Base-by-base conservation (phyloP, 2,797 vertebrate genomes). In the Delichon dasypus region DNA sequence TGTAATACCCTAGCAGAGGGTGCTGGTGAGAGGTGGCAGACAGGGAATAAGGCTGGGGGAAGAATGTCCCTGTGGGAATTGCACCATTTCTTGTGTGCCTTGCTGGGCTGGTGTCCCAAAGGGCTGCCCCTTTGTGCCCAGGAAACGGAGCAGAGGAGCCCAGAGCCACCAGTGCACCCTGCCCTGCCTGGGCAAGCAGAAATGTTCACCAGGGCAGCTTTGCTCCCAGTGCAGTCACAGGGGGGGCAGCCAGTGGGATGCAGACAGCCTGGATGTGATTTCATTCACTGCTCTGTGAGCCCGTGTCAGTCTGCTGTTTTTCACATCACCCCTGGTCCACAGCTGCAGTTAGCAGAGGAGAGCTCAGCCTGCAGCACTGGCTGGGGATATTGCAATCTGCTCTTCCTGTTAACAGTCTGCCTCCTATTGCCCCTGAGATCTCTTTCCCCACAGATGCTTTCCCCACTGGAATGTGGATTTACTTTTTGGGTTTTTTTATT, bases 321-420 rank as follows among this genome's bases (percentile, higher is more conserved):
- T 81, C 85, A 88, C 83, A 93, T 96, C 88, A 77, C 34, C 38
- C 73, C 76, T 81, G 47, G 27, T 54, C 50, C 78, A 72, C 93
- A 88, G 73, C 91, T 94, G 91, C 8, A 5, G n/a, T 51, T 20
- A 1, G 2, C 57, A 84, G 36, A 82, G 65, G 42, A 90, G 53
- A 86, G 61, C 50, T 84, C 83, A 91, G 88, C 42, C 53, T 30
- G 38, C 45, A 83, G 68, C 29, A 17, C n/a, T 11, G 73, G 54
- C 54, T 5, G 1, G 53, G 48, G 61, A 71, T 60, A 17, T 5
- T 50, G 47, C 1, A 12, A 72, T 92, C 85, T 83, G 85, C 61
- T 76, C 50, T 86, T 92, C 45, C 53, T 70, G 40, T 54, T 66
- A 84, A 47, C 42, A 11, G 0, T 21, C 45, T 3, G 3, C 74